phyloP scores from a whole-genome alignment of 2,888 invertebrate species.

The Drosophila ustulata region DNA sequence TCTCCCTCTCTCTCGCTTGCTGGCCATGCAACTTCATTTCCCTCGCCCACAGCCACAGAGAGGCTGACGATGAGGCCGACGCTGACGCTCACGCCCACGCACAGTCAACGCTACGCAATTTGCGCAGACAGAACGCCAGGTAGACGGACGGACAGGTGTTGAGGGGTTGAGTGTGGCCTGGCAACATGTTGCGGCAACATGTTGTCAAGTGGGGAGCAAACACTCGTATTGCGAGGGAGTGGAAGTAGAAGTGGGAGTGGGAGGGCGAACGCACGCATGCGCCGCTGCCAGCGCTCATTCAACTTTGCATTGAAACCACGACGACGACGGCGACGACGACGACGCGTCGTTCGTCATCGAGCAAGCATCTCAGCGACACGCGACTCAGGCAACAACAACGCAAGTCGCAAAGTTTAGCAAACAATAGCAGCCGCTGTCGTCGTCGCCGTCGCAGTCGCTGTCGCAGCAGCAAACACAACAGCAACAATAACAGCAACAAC shows the following conservation, averaged over 20 bases:
- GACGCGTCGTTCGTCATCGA: constrained; percentile 55
- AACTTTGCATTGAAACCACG: constrained; percentile 58
- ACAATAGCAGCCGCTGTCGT: constrained; percentile 38
- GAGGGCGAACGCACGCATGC: constrained; percentile 51
- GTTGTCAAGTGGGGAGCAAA: constrained; percentile 20
- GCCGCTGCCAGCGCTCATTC: constrained; percentile 62
- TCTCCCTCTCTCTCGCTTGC: neutral
- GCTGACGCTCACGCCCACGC: constrained; percentile 55
- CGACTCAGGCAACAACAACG: constrained; percentile 50
- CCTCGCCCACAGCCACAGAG: constrained; percentile 26
- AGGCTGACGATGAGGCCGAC: constrained; percentile 6
- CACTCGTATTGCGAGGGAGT: too few species aligned
- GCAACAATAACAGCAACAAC: constrained; percentile 14
- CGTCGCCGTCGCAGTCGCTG: too few species aligned
- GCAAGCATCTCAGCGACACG: constrained; percentile 69
- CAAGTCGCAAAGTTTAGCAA: constrained; percentile 34
- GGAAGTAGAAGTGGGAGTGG: neutral
- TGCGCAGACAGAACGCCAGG: constrained; percentile 41
- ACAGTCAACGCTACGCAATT: constrained; percentile 42
- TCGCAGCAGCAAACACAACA: constrained; percentile 27
- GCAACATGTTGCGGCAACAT: constrained; percentile 60
- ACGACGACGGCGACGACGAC: constrained; percentile 14
- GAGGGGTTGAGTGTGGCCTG: neutral
- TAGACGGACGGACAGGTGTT: constrained; percentile 36
- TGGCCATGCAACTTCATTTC: constrained; percentile 28